These are phyloP conservation scores for fruit fly (Drosophila melanogaster) DNA, from an alignment of 1,140 invertebrate genomes.

Conservation along the genomic window Release_6_plus_ISO1_MT NC_004354.4:14966001-14966500, in stretches of 20 bases:
- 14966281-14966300: conserved; percentile 2
- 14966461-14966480: background rate
- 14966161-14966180: conserved; percentile 15
- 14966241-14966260: conserved; percentile 52
- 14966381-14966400: conserved; percentile 72
- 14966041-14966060: background rate
- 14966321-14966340: conserved; percentile 78
- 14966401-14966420: conserved; percentile 56
- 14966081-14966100: background rate
- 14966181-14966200: conserved; percentile 11
- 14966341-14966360: conserved; percentile 73
- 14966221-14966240: conserved; percentile 73
- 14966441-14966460: background rate
- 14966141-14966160: background rate
- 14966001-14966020: conserved; percentile 30
- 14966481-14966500: background rate
- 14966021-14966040: conserved; percentile 37
- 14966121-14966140: conserved; percentile 21
- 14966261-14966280: conserved; percentile 48
- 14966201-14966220: conserved; percentile 40
- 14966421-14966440: background rate
- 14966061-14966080: conserved; percentile 43
- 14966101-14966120: background rate
- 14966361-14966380: conserved; percentile 73
- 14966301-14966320: conserved; percentile 67